Conservation (phyloP, 2,113 vertebrate genomes). For the Embiotoca jacksoni region DNA sequence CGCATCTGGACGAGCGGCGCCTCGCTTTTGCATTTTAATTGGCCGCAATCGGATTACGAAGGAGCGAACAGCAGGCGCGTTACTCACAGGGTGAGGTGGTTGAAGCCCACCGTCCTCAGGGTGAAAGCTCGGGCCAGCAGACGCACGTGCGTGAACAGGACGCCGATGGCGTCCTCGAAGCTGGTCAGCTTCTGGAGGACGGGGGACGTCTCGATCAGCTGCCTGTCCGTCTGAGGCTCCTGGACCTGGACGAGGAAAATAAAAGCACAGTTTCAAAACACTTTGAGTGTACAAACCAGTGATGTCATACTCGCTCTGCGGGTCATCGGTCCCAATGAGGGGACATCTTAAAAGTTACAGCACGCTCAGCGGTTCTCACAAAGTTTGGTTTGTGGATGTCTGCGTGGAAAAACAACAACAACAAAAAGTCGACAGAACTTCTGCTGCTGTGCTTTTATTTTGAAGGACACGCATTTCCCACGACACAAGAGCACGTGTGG, state of each 20-base stretch:
- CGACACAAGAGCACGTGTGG: too few relatives aligned
- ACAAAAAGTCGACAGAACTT: too few relatives aligned
- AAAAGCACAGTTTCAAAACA: not conserved
- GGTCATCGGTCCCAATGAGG: too few relatives aligned
- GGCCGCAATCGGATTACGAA: conserved; percentile 24
- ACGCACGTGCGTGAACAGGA: conserved; percentile 94
- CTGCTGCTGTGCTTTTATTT: too few relatives aligned
- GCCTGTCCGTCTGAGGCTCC: conserved; percentile 94
- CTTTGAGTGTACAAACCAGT: too few relatives aligned
- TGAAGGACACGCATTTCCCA: too few relatives aligned
- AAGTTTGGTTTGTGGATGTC: too few relatives aligned
- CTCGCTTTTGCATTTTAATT: conserved; percentile 69
- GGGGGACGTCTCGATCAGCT: conserved; percentile 96
- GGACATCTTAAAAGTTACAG: too few relatives aligned
- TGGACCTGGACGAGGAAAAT: conserved; percentile 86
- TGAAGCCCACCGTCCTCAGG: conserved; percentile 97
- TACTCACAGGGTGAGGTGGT: conserved; percentile 98
- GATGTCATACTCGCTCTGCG: too few relatives aligned
- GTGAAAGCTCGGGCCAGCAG: conserved; percentile 96
- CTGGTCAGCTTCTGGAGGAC: conserved; percentile 97
- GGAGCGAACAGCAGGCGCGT: not conserved
- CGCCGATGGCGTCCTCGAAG: conserved; percentile 95
- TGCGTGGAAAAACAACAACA: too few relatives aligned
- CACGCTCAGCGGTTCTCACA: too few relatives aligned
- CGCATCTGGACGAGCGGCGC: conserved; percentile 24